These are phyloP conservation scores for Margarornis squamiger DNA, from an alignment of 2,797 vertebrate genomes.

Conservation along the genomic window DNA sequence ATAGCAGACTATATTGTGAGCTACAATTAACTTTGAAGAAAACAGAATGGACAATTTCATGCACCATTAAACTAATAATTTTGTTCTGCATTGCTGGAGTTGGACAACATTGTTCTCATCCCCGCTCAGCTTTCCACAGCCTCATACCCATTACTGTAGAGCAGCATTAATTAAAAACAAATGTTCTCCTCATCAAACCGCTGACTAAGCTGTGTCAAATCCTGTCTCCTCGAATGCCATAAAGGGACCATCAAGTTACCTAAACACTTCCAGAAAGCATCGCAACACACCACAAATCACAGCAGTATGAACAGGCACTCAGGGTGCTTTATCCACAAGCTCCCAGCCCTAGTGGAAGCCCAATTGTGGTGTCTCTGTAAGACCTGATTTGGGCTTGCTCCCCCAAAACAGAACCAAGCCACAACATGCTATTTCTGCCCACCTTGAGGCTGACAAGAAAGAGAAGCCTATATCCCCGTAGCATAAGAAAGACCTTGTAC, in stretches of 20 bases:
- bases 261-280: conserved; percentile 22
- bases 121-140: conserved; percentile 12
- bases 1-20: neutral
- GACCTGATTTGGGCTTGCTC: neutral
- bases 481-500: neutral
- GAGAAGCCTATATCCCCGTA: neutral
- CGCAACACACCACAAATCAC: neutral
- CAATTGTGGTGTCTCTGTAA: neutral
- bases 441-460: neutral
- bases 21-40: conserved; percentile 40
- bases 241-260: neutral
- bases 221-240: neutral
- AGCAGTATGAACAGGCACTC: neutral
- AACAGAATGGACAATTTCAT: conserved; percentile 62
- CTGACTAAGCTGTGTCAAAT: conserved; percentile 1
- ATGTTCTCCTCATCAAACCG: neutral
- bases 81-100: conserved; percentile 47
- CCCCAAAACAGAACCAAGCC: neutral
- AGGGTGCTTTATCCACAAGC: neutral
- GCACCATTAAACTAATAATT: conserved; percentile 66
- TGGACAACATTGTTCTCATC: neutral
- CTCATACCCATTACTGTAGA: neutral
- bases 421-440: neutral
- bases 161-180: conserved; percentile 53
- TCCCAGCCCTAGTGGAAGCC: neutral